phyloP scores from a whole-genome alignment of 2,797 vertebrate genomes.

The Karalla daura region DNA sequence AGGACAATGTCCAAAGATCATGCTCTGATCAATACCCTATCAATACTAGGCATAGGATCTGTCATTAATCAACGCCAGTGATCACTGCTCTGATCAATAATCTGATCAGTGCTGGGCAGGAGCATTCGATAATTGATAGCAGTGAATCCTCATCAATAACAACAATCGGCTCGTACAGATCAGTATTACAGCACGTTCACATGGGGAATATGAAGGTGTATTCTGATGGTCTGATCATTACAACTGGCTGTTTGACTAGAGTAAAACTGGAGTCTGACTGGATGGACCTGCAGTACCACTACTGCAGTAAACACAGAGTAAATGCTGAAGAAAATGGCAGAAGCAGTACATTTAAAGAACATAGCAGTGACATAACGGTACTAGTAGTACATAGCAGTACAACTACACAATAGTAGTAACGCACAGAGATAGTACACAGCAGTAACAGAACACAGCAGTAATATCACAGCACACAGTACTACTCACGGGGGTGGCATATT shows the following conservation, averaged over 20 bases:
- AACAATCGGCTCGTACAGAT: not conserved
- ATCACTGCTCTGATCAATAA: not conserved
- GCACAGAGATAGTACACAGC: no score
- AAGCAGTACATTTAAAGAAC: no score
- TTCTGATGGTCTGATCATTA: no score
- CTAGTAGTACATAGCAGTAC: not conserved
- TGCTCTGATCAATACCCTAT: not conserved
- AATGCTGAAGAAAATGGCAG: no score
- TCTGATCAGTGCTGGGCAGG: not conserved
- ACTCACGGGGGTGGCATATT: slow-evolving; percentile 71
- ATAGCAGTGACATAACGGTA: not conserved
- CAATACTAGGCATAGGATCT: not conserved
- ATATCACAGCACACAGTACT: not conserved
- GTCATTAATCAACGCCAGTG: no score
- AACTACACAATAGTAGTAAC: not conserved
- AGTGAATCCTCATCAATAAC: not conserved
- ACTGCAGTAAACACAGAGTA: no score
- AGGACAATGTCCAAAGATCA: slow-evolving; percentile 15
- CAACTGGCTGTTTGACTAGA: no score
- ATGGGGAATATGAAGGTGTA: no score
- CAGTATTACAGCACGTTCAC: no score
- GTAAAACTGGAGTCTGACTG: no score
- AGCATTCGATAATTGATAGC: not conserved
- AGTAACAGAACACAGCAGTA: not conserved
- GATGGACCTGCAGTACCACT: no score